Percentiles rank a stretch among this genome's conserved stretches.
These are phyloP conservation scores for Acleris literana DNA, from an alignment of 2,888 invertebrate species.

Conservation along the genomic window DNA sequence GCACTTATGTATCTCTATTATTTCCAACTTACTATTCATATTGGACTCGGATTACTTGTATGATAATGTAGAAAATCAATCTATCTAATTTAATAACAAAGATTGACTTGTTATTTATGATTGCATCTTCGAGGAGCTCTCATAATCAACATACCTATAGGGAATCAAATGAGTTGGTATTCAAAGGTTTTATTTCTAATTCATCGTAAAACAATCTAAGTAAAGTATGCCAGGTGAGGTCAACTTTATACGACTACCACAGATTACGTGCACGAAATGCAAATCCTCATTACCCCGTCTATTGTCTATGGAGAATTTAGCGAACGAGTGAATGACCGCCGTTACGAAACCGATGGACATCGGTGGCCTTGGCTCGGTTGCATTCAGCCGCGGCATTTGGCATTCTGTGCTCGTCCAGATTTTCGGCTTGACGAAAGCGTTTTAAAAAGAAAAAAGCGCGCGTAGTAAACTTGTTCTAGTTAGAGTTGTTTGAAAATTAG, in stretches of 20 bases:
- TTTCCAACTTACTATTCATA: neutral
- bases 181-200: neutral
- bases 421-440: slow-evolving; percentile 23
- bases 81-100: too few relatives aligned
- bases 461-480: neutral
- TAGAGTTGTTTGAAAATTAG: neutral
- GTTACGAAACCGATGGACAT: slow-evolving; percentile 42
- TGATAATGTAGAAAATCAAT: neutral
- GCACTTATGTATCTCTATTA: too few relatives aligned
- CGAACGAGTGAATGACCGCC: slow-evolving; percentile 47
- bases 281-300: slow-evolving; percentile 26
- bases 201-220: neutral
- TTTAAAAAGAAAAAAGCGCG: slow-evolving; percentile 15
- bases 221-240: slow-evolving; percentile 11
- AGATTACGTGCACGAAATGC: slow-evolving; percentile 33
- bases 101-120: neutral
- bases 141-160: neutral
- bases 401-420: slow-evolving; percentile 29
- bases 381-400: slow-evolving; percentile 35
- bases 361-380: slow-evolving; percentile 47
- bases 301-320: slow-evolving; percentile 39
- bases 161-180: neutral
- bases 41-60: neutral
- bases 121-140: neutral
- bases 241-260: slow-evolving; percentile 31